A percentile compares a stretch with the other conserved stretches of the same genome.
Evolutionary conservation across 37 sponge, comb jelly and placozoan genomes (phyloP).

Genomic region (Trichoplax adhaerens): DNA sequence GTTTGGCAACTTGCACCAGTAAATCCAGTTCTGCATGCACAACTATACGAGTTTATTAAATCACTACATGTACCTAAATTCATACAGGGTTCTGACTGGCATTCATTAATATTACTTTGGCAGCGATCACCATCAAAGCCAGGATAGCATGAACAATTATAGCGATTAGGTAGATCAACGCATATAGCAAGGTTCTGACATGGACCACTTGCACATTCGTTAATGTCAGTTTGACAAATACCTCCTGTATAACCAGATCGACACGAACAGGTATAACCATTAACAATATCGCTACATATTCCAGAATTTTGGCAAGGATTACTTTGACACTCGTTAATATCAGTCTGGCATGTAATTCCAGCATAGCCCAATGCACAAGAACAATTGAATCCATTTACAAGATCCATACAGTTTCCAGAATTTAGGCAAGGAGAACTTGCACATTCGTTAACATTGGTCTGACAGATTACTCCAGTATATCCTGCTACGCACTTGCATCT

Average conservation of each 20-base stretch:
- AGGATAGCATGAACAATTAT: too few species aligned
- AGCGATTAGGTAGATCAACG: too few species aligned
- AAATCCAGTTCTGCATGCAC: background rate
- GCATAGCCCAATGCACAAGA: constrained; percentile 25
- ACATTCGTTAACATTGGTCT: constrained; percentile 22
- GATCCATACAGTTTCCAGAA: constrained; percentile 16
- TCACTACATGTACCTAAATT: background rate
- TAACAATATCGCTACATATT: background rate
- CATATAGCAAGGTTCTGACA: too few species aligned
- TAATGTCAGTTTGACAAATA: too few species aligned
- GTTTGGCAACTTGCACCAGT: constrained; percentile 9
- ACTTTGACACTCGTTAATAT: constrained; percentile 25
- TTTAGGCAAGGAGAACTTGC: constrained; percentile 20
- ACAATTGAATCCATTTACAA: constrained; percentile 18
- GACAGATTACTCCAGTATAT: constrained; percentile 23
- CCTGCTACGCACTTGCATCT: constrained; percentile 22
- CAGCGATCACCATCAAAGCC: too few species aligned
- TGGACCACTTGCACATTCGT: too few species aligned
- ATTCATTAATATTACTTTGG: too few species aligned
- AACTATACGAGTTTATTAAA: too few species aligned
- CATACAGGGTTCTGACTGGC: too few species aligned
- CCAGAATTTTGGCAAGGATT: constrained; percentile 39
- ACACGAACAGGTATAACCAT: constrained; percentile 17
- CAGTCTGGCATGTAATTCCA: constrained; percentile 16
- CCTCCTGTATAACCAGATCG: too few species aligned